Base-by-base conservation (phyloP, 2,888 invertebrate genomes). In the Oscheius myriophilus region DNA sequence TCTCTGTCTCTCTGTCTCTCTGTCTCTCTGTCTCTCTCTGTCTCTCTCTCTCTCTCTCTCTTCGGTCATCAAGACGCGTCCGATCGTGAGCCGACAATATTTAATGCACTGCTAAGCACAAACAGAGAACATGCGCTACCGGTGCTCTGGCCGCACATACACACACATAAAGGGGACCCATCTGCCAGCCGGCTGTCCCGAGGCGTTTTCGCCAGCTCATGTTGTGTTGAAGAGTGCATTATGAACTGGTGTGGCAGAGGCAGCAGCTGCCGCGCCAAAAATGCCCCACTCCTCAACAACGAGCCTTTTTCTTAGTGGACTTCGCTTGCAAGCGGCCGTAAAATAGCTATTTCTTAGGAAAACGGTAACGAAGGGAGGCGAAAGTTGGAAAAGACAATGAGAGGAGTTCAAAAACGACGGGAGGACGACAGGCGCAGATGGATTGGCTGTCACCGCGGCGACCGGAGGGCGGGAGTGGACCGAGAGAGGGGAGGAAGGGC, bases 91-190 rank as follows among this genome's bases (percentile, higher is more conserved):
- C 25, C 21, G 21, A 43, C 43, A 43, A 58, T 58, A 58, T 58
- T 58, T 58, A 58, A 58, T 58, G 58, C 58, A 18, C 58, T 58
- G 58, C 21, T 43, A 42, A 57, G 58, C 58, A 58, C 58, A 58
- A 58, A 58, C 58, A 58, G 23, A 58, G 23, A 57, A 33, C 33
- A 33, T 33, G 33, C 33, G 33, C 33, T 33, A 33, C 33, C 33
- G 33, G 33, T 33, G 33, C 9, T 33, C 33, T 33, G 33, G 4
- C 33, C 33, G 9, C 33, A 33, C 33, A 9, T 9, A 33, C 33
- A 33, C 33, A 33, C 9, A 33, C 3, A 33, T 3, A 33, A 33
- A 33, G 33, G 33, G 33, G 33, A 9, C 33, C 33, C 33, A 33
- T 33, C 33, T 33, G 33, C 33, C 33, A 33, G 33, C 33, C 33